Conservation (phyloP, 2,888 invertebrate genomes). For the Pomacea canaliculata region DNA sequence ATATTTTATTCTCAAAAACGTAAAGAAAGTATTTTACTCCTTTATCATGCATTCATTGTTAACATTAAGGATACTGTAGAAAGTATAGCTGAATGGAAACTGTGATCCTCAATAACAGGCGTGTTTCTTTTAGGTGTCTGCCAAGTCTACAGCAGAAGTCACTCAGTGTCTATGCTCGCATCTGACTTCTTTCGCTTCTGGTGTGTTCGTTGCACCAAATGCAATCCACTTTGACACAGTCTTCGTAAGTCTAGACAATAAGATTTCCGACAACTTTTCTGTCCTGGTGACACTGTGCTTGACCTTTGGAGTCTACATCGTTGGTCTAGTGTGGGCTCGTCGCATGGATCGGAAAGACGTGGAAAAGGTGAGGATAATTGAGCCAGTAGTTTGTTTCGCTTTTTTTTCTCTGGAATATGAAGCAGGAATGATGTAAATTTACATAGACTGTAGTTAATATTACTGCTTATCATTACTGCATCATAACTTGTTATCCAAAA, state of each 20-base stretch:
- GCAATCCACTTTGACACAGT: slow-evolving; percentile 68
- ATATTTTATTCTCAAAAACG: too few relatives aligned
- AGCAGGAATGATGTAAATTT: too few relatives aligned
- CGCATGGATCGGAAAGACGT: slow-evolving; percentile 64
- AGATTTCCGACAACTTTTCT: slow-evolving; percentile 66
- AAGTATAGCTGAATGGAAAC: too few relatives aligned
- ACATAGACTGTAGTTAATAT: too few relatives aligned
- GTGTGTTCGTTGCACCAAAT: slow-evolving; percentile 68
- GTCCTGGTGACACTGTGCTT: slow-evolving; percentile 67
- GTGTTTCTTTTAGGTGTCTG: slow-evolving; percentile 36
- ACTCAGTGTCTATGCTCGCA: slow-evolving; percentile 49
- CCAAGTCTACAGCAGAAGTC: slow-evolving; percentile 40
- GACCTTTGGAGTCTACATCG: slow-evolving; percentile 55
- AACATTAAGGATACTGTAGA: too few relatives aligned
- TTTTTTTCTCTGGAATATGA: slow-evolving; percentile 52
- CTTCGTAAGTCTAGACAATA: slow-evolving; percentile 62
- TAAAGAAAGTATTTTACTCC: too few relatives aligned
- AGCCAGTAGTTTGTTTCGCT: neutral
- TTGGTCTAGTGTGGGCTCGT: slow-evolving; percentile 64
- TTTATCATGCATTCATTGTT: too few relatives aligned
- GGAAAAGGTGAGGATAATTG: slow-evolving; percentile 46
- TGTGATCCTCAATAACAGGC: too few relatives aligned
- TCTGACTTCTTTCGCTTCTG: slow-evolving; percentile 49
- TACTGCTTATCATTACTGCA: too few relatives aligned
- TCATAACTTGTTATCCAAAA: too few relatives aligned